These are phyloP conservation scores for Dasysyrphus tricinctus DNA, from an alignment of 2,888 invertebrate species.

Conservation along the genomic window DNA sequence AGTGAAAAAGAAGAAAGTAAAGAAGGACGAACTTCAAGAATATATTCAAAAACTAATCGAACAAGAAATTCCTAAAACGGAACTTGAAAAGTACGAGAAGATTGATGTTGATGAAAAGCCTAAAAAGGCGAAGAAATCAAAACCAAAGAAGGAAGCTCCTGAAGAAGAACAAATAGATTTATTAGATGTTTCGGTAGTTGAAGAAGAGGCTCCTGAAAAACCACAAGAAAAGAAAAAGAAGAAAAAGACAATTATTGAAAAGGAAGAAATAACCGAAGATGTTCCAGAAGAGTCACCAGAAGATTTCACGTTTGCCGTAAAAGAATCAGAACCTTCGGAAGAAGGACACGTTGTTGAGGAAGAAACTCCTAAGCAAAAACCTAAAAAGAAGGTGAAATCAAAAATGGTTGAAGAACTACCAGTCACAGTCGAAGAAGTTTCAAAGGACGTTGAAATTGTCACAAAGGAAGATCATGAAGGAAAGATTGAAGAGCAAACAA, in stretches of 20 bases:
- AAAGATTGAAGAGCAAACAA: constrained; percentile 81
- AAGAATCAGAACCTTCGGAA: constrained; percentile 57
- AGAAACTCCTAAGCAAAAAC: constrained; percentile 41
- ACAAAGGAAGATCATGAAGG: constrained; percentile 79
- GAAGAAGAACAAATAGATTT: constrained; percentile 76
- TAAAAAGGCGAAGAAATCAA: constrained; percentile 79
- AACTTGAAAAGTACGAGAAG: constrained; percentile 83
- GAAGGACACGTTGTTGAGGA: constrained; percentile 37
- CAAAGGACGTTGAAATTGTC: constrained; percentile 78
- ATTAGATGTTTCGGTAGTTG: constrained; percentile 78
- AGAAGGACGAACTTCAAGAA: constrained; percentile 81
- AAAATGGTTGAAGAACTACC: constrained; percentile 76
- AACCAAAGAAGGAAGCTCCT: constrained; percentile 73
- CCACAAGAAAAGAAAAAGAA: constrained; percentile 79
- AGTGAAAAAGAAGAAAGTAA: constrained; percentile 80
- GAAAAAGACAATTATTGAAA: constrained; percentile 71
- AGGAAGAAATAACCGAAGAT: constrained; percentile 76
- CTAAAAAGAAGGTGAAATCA: constrained; percentile 72
- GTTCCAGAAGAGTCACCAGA: constrained; percentile 58
- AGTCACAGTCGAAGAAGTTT: constrained; percentile 75
- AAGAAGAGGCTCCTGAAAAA: constrained; percentile 78
- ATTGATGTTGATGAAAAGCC: constrained; percentile 81
- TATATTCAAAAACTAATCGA: constrained; percentile 82
- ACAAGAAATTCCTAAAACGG: constrained; percentile 83
- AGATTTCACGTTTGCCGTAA: constrained; percentile 64